Evolutionary conservation across 1,140 invertebrate genomes (phyloP).

Genomic region (Listronotus oregonensis): DNA sequence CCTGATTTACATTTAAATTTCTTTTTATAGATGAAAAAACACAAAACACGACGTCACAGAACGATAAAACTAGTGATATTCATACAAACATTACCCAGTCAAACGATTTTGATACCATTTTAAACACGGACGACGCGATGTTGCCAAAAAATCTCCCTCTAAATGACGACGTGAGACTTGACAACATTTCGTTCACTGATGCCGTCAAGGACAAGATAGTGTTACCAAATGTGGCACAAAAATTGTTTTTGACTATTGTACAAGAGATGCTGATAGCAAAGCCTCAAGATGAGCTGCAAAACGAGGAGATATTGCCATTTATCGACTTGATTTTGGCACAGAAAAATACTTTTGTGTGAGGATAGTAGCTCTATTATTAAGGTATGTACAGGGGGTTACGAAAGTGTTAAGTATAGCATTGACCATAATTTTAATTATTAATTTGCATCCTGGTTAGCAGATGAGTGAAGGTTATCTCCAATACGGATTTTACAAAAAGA

Average conservation of each 20-base stretch:
- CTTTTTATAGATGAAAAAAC: constrained; percentile 19
- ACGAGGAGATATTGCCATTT: constrained; percentile 82
- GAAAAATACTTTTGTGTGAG: constrained; percentile 72
- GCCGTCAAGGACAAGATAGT: constrained; percentile 56
- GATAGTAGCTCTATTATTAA: constrained; percentile 67
- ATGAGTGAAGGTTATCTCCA: too few species aligned
- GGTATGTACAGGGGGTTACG: constrained; percentile 3
- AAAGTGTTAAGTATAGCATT: neutral
- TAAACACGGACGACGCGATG: constrained; percentile 55
- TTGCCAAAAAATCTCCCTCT: constrained; percentile 71
- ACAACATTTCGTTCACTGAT: constrained; percentile 75
- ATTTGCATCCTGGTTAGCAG: too few species aligned
- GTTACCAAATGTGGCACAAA: constrained; percentile 77
- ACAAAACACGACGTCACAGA: neutral
- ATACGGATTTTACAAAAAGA: too few species aligned
- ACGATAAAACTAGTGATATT: neutral
- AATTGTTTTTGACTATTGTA: constrained; percentile 74
- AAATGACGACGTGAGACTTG: constrained; percentile 83
- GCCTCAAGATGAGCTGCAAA: constrained; percentile 75
- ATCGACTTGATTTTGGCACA: constrained; percentile 68
- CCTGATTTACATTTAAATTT: neutral
- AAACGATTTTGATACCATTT: constrained; percentile 15
- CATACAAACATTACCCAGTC: neutral
- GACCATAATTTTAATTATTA: neutral
- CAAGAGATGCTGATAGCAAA: constrained; percentile 72